Percentiles rank a stretch among this genome's conserved stretches.
Evolutionary conservation across 2,797 vertebrate genomes (phyloP).

Genomic region (Amblyopsis hoosieri): DNA sequence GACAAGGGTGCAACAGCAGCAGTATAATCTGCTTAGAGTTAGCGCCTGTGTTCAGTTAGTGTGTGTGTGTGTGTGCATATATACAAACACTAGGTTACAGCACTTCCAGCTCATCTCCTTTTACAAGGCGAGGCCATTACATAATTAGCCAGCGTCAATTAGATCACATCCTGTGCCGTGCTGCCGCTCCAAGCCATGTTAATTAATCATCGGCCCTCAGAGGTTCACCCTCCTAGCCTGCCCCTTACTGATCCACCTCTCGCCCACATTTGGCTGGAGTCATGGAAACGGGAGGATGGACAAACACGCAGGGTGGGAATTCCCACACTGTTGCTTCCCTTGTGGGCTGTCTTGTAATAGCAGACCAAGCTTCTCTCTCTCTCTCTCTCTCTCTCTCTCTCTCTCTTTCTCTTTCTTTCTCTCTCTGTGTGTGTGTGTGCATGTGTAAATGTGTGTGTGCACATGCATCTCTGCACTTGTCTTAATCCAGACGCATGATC

Average conservation of each 20-base stretch:
- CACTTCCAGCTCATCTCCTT: conserved; percentile 66
- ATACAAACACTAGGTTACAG: conserved; percentile 27
- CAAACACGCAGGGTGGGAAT: conserved; percentile 32
- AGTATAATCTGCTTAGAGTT: not conserved
- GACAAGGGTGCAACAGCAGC: not conserved
- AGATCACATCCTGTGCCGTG: conserved; percentile 65
- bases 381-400: too few relatives aligned
- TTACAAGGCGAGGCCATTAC: conserved; percentile 66
- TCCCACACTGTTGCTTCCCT: conserved; percentile 21
- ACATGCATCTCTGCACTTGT: conserved; percentile 33
- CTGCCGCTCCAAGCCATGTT: conserved; percentile 61
- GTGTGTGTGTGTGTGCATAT: conserved; percentile 9
- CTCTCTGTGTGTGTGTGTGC: conserved; percentile 14
- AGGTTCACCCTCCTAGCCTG: conserved; percentile 34
- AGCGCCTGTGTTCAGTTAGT: conserved; percentile 27
- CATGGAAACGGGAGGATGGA: conserved; percentile 31
- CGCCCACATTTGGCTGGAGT: conserved; percentile 31
- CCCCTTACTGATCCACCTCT: conserved; percentile 33
- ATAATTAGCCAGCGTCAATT: conserved; percentile 68
- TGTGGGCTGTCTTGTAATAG: conserved; percentile 1
- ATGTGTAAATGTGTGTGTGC: conserved; percentile 26
- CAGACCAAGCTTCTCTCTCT: not conserved
- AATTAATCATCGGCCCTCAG: conserved; percentile 70
- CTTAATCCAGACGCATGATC: conserved; percentile 69
- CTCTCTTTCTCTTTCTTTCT: too few relatives aligned